Conservation (phyloP, 2,888 invertebrate genomes). For the Asteroscopus sphinx region DNA sequence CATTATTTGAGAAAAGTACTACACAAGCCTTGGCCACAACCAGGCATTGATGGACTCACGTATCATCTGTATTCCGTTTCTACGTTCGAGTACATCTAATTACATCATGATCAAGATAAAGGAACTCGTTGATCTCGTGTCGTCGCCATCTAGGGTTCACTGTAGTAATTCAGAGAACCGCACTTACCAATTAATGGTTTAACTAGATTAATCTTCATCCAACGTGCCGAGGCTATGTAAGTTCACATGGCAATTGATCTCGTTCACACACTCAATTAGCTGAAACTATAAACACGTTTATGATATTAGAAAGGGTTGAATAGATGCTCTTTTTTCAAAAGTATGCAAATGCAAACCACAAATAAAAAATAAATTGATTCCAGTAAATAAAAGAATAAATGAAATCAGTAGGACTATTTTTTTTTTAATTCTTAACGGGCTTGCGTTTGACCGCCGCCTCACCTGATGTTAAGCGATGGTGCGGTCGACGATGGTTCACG, state of each 20-base stretch:
- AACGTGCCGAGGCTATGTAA: slow-evolving; percentile 12
- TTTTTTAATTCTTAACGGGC: too few relatives aligned
- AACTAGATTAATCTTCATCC: slow-evolving; percentile 39
- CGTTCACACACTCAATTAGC: slow-evolving; percentile 6
- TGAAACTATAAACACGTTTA: background rate
- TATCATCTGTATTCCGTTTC: too few relatives aligned
- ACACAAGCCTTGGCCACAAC: too few relatives aligned
- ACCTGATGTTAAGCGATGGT: too few relatives aligned
- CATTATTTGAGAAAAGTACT: too few relatives aligned
- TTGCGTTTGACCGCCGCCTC: too few relatives aligned
- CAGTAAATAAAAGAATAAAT: too few relatives aligned
- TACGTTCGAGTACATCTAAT: too few relatives aligned
- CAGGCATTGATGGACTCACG: too few relatives aligned
- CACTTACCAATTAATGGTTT: slow-evolving; percentile 37
- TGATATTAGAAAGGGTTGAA: background rate
- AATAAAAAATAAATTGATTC: too few relatives aligned
- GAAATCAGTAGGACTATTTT: too few relatives aligned
- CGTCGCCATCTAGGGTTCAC: slow-evolving; percentile 23
- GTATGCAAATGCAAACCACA: background rate
- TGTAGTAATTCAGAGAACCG: slow-evolving; percentile 22
- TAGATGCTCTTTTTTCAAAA: background rate
- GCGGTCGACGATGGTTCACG: too few relatives aligned
- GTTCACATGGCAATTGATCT: slow-evolving; percentile 18
- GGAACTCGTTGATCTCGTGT: slow-evolving; percentile 26
- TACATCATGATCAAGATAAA: slow-evolving; percentile 4